Base-by-base conservation (phyloP, 1,140 invertebrate species). In the Bicyclus anynana region DNA sequence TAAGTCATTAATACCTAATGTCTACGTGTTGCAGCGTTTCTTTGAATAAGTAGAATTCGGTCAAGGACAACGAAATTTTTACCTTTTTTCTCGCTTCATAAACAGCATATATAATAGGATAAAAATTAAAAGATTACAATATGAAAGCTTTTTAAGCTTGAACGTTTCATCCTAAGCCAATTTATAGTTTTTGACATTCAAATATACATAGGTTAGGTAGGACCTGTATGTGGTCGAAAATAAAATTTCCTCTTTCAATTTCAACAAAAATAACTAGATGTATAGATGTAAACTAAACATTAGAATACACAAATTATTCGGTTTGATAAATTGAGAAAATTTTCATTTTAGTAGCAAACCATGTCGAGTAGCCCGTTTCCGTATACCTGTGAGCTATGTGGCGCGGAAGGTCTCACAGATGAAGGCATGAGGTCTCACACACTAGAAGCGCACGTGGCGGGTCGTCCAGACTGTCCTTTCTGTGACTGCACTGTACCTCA, bases 361-460 rank as follows among this genome's bases (percentile, higher is more conserved):
- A 87, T 87, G 84, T 87, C 84, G 33, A 70, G 69, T 40, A 85
- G 82, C 56, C 82, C 80, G n/a, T 87, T 88, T 53, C 86, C 88
- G 0, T 89, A 89, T 67, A 89, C 92, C 27, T 97, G 95, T 82
- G 94, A 96, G 81, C 94, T 96, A 56, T 97, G 95, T 81, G 95
- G 95, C 9, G 90, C 93, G 47, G 94, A 95, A 67, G 94, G 93
- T 26, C 91, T 96, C 44, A 93, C 92, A 29, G 94, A 96, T 67
- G 93, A 94, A 44, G 93, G 94, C 65, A 94, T 97, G 92, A 89
- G 94, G 63, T 89, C 91, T 16, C 95, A 97, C 80, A 94, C 94
- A 58, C 87, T 94, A 26, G 89, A 93, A 18, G 93, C 91, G 68
- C 95, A 96, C 83, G 90, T 96, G 3, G 93, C 95, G 56, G 94